Evolutionary conservation across 2,888 invertebrate genomes (phyloP), one percentile per base, ranked within the genome.

Genomic region (Himalopsyche japonica): DNA sequence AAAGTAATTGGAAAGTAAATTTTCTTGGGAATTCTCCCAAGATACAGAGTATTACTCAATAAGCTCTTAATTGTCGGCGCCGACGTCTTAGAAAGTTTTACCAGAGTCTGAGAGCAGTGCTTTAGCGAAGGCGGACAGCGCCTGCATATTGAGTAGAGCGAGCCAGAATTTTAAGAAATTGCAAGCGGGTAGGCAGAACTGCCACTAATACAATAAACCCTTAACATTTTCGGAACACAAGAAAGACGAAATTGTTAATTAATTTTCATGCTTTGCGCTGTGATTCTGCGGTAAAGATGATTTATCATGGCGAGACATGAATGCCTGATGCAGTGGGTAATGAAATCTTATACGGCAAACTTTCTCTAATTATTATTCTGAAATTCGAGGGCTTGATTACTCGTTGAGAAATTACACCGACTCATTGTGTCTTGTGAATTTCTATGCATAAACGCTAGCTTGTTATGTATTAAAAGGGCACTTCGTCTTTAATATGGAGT

Each of bases 191-290:
- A 70, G 70, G 70, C 24, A 70, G 27, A 70, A 15, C 70, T 27
- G 27, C 70, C 70, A 70, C 70, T 70, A 70, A 70, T 70, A 70
- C 70, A 70, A 70, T 70, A 70, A 70, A 70, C 70, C 70, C 70
- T 70, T 70, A 70, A 70, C 70, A 70, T 70, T 70, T 70, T 70
- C 70, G 70, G 30, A 70, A 70, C 70, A 70, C 70, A 70, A 70
- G 70, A 70, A 57, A 70, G 70, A 70, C 70, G 70, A 70, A 70
- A 70, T 70, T 70, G 70, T 70, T 70, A 70, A 70, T 70, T 70
- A 70, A 70, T 70, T 70, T 70, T 70, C 70, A 70, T 70, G 70
- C 70, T 70, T 70, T 70, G 70, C 70, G 70, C 70, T 70, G 70
- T 27, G 70, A 70, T 70, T 70, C 70, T 70, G 70, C 70, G 70